Conservation (phyloP, 2,113 vertebrate genomes). For the Mus pahari region DNA sequence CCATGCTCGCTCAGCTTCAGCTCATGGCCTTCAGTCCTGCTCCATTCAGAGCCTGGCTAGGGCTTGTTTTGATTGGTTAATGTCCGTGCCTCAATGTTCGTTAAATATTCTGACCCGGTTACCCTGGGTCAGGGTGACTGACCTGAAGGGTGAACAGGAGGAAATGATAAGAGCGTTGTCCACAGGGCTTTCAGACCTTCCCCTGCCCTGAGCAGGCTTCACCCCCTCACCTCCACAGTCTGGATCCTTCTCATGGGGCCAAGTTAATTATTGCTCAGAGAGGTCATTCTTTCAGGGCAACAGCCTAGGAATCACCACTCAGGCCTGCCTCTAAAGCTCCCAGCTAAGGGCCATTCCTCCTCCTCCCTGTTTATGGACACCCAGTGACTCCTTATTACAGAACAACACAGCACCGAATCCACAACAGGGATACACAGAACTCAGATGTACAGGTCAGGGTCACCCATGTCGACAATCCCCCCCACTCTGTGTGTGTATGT, state of each 20-base stretch:
- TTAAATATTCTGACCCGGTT: constrained; percentile 50
- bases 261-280: constrained; percentile 78
- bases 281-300: constrained; percentile 66
- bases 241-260: constrained; percentile 50
- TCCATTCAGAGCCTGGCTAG: constrained; percentile 33
- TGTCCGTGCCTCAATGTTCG: constrained; percentile 53
- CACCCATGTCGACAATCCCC: not conserved
- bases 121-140: constrained; percentile 62
- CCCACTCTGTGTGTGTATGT: too few species aligned
- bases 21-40: not conserved
- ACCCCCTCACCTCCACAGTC: constrained; percentile 55
- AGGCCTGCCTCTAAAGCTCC: not conserved
- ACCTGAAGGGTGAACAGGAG: constrained; percentile 59
- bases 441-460: not conserved
- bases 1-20: not conserved
- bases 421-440: not conserved
- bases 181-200: constrained; percentile 8
- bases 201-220: not conserved
- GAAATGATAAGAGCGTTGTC: constrained; percentile 46
- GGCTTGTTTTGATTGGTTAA: constrained; percentile 15
- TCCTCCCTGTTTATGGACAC: not conserved
- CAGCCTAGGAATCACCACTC: constrained; percentile 6
- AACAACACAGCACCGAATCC: not conserved
- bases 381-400: not conserved
- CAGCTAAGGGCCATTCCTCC: not conserved